phyloP scores from a whole-genome alignment of 1,140 invertebrate species.

The Leptinotarsa defecta region DNA sequence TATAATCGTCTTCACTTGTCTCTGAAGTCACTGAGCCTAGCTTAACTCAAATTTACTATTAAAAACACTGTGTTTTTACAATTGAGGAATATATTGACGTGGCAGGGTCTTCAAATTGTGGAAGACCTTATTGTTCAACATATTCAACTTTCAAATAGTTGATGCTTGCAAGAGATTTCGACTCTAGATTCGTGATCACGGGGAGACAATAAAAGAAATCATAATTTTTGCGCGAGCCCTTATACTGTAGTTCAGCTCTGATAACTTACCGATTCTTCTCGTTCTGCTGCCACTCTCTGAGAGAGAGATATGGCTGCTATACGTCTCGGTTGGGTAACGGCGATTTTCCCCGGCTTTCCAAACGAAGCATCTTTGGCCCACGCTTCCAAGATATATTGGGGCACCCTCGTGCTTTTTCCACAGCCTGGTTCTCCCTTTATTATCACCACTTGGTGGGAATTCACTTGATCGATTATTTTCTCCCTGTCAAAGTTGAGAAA shows the following conservation, averaged over 20 bases:
- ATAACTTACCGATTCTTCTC: slow-evolving; percentile 59
- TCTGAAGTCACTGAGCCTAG: too few relatives aligned
- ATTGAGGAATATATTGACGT: too few relatives aligned
- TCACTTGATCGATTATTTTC: slow-evolving; percentile 45
- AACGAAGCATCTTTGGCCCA: slow-evolving; percentile 57
- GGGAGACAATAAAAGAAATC: too few relatives aligned
- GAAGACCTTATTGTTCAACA: too few relatives aligned
- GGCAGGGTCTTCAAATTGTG: too few relatives aligned
- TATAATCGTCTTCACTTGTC: too few relatives aligned
- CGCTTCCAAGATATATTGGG: slow-evolving; percentile 76
- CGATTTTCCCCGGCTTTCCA: slow-evolving; percentile 66
- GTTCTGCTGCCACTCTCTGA: slow-evolving; percentile 71
- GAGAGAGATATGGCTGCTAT: slow-evolving; percentile 78
- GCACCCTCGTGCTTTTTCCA: slow-evolving; percentile 88
- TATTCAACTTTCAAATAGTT: neutral
- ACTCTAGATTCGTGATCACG: too few relatives aligned
- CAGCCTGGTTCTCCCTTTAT: slow-evolving; percentile 89
- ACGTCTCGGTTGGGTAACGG: slow-evolving; percentile 76
- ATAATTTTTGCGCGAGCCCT: too few relatives aligned
- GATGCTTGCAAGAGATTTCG: too few relatives aligned
- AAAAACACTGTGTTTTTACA: too few relatives aligned
- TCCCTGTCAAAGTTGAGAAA: slow-evolving; percentile 35
- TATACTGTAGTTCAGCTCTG: too few relatives aligned
- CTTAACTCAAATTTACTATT: too few relatives aligned
- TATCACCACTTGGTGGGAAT: slow-evolving; percentile 65